These are phyloP conservation scores for Clivina fossor DNA, from an alignment of 2,888 invertebrate genomes.

Conservation along the genomic window DNA sequence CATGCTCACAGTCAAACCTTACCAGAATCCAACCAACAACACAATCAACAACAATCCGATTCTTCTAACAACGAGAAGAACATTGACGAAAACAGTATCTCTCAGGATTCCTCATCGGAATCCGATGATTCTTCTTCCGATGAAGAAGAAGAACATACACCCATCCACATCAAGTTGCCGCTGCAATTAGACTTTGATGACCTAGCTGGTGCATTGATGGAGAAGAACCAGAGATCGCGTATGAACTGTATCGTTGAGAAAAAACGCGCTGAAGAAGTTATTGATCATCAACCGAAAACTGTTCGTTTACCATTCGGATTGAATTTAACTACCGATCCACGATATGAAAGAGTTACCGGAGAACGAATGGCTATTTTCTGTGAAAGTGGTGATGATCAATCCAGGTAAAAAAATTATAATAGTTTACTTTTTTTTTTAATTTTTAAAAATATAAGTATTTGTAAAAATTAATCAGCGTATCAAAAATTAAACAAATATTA, in stretches of 20 bases:
- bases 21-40: slow-evolving; percentile 9
- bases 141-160: slow-evolving; percentile 59
- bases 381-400: slow-evolving; percentile 76
- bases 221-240: slow-evolving; percentile 70
- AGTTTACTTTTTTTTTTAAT: not conserved
- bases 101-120: slow-evolving; percentile 40
- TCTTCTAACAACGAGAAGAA: slow-evolving; percentile 43
- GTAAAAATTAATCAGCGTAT: too few species aligned
- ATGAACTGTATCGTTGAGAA: slow-evolving; percentile 91
- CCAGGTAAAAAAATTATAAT: slow-evolving; percentile 49
- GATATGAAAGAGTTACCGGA: slow-evolving; percentile 73
- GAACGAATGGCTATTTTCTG: slow-evolving; percentile 88
- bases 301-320: slow-evolving; percentile 66
- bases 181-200: slow-evolving; percentile 82
- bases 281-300: slow-evolving; percentile 71
- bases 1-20: slow-evolving; percentile 1
- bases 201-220: slow-evolving; percentile 72
- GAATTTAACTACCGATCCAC: slow-evolving; percentile 70
- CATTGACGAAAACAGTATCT: slow-evolving; percentile 51
- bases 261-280: slow-evolving; percentile 79
- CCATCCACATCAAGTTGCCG: slow-evolving; percentile 72
- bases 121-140: slow-evolving; percentile 59
- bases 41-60: slow-evolving; percentile 40
- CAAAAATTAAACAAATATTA: too few species aligned
- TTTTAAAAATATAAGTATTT: too few species aligned